phyloP scores from a whole-genome alignment of 2,888 invertebrate species.

The Lepidonotus clava region DNA sequence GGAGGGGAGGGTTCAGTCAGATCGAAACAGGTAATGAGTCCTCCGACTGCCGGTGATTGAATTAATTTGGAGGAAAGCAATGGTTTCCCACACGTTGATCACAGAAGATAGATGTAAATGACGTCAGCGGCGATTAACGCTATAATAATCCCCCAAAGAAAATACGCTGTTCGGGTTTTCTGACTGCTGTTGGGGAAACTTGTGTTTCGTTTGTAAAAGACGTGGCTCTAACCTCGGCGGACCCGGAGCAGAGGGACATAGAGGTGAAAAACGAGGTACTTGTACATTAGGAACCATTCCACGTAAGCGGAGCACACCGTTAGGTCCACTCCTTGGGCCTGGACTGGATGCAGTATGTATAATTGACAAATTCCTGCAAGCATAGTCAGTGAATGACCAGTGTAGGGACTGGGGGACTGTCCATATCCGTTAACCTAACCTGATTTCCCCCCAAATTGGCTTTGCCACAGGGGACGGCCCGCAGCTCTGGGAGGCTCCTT shows the following conservation, averaged over 20 bases:
- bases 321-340: not conserved
- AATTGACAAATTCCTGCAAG: slow-evolving; percentile 37
- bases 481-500: not conserved
- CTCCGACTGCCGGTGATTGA: not conserved
- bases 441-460: slow-evolving; percentile 34
- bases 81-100: not conserved
- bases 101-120: no score
- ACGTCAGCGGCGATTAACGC: no score
- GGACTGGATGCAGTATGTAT: not conserved
- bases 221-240: no score
- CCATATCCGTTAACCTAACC: slow-evolving; percentile 49
- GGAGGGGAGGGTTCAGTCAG: not conserved
- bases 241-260: no score
- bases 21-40: slow-evolving; percentile 15
- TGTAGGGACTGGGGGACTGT: not conserved
- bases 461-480: slow-evolving; percentile 10
- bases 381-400: slow-evolving; percentile 25
- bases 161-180: no score
- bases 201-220: no score
- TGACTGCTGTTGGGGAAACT: no score
- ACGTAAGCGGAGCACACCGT: not conserved
- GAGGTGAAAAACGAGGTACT: no score
- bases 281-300: slow-evolving; percentile 9
- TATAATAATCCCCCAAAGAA: no score
- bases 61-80: not conserved